Evolutionary conservation across 2,888 invertebrate species (phyloP).

Genomic region (Conus canariensis): DNA sequence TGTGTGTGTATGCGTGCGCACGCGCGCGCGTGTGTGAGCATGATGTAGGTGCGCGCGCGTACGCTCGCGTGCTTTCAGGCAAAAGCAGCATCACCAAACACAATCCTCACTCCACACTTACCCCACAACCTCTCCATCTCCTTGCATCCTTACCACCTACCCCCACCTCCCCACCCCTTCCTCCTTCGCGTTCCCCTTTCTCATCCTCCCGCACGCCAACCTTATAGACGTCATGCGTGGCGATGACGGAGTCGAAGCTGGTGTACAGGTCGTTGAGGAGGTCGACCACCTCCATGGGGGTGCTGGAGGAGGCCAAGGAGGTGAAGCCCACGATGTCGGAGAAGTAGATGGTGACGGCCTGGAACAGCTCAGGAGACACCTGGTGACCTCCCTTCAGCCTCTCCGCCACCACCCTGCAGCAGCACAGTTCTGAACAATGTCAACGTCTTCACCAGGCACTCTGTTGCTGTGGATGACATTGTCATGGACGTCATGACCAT

Average conservation of each 20-base stretch:
- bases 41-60: too few species aligned
- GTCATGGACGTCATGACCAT: too few species aligned
- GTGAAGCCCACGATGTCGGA: slow-evolving; percentile 75
- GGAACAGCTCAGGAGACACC: slow-evolving; percentile 71
- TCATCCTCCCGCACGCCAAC: not conserved
- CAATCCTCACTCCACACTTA: not conserved
- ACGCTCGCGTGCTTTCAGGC: too few species aligned
- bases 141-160: not conserved
- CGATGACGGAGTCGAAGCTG: slow-evolving; percentile 70
- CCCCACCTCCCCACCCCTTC: not conserved
- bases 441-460: too few species aligned
- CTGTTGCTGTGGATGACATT: too few species aligned
- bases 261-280: slow-evolving; percentile 74
- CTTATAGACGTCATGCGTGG: slow-evolving; percentile 73
- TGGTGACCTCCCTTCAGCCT: slow-evolving; percentile 71
- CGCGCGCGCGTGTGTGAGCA: too few species aligned
- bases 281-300: slow-evolving; percentile 72
- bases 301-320: slow-evolving; percentile 66
- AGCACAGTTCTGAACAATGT: not conserved
- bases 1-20: too few species aligned
- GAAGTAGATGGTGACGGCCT: slow-evolving; percentile 72
- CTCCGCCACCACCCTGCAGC: slow-evolving; percentile 71
- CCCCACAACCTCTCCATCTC: not conserved
- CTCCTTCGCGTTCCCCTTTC: too few species aligned
- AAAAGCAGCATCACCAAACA: not conserved